Conservation (phyloP, 1,140 invertebrate genomes). For the Eurytemora carolleeae region DNA sequence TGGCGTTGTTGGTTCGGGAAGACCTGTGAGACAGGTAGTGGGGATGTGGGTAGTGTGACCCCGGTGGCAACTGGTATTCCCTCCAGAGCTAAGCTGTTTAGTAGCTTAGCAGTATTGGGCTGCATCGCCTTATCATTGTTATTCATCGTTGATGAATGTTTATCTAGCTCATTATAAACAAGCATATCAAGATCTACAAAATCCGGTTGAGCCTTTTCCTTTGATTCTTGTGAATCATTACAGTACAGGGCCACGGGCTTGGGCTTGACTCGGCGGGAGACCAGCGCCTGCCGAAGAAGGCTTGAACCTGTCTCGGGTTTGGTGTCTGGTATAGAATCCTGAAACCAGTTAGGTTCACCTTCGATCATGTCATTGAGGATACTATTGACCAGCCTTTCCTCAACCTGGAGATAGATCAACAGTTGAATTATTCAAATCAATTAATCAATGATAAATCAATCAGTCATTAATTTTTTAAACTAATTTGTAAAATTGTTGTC, state of each 20-base stretch:
- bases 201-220: neutral
- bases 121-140: neutral
- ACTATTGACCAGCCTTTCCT: neutral
- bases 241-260: too few relatives aligned
- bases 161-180: neutral
- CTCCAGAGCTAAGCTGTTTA: neutral
- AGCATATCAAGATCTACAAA: neutral
- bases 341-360: neutral
- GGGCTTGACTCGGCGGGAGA: neutral
- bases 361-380: neutral
- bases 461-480: too few relatives aligned
- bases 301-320: neutral
- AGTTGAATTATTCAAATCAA: too few relatives aligned
- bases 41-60: neutral
- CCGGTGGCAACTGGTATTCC: neutral
- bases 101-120: neutral
- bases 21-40: neutral
- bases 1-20: neutral
- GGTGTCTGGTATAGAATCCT: neutral
- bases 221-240: too few relatives aligned
- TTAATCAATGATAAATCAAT: too few relatives aligned
- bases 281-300: neutral
- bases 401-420: neutral
- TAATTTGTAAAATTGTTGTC: too few relatives aligned
- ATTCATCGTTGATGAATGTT: neutral